phyloP scores from a whole-genome alignment of 2,113 vertebrate species.

The Hippolais icterina region DNA sequence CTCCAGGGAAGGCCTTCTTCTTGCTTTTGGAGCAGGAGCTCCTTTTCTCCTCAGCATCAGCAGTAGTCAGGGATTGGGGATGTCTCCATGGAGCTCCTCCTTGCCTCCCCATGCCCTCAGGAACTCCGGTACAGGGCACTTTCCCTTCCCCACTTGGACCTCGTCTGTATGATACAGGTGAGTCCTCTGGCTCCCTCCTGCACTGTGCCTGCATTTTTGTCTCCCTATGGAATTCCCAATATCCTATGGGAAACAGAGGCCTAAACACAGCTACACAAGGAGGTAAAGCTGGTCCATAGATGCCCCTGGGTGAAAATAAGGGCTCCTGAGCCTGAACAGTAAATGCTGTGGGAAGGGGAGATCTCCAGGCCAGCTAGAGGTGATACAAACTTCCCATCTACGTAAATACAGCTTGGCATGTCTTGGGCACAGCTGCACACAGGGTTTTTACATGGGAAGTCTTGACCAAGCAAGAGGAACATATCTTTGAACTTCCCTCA shows the following conservation, averaged over 20 bases:
- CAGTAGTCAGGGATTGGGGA: background rate
- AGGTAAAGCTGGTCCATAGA: background rate
- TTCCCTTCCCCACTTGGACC: background rate
- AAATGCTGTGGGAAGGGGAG: background rate
- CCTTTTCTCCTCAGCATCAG: background rate
- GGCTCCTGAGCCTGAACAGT: background rate
- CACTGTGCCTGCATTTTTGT: background rate
- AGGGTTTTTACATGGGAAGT: background rate
- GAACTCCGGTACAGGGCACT: background rate
- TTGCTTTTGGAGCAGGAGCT: background rate
- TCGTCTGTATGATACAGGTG: rapidly evolving
- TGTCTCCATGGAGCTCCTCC: background rate
- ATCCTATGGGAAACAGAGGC: background rate
- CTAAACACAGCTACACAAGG: background rate
- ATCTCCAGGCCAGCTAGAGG: background rate
- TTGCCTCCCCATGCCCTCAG: background rate
- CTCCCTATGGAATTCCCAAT: background rate
- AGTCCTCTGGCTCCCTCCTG: background rate
- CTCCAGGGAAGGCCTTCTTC: background rate
- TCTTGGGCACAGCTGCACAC: background rate
- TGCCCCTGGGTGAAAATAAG: background rate
- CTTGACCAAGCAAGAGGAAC: background rate
- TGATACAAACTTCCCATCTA: background rate
- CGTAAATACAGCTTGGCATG: background rate
- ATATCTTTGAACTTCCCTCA: background rate